A percentile compares a stretch with the other conserved stretches of the same genome.
These are phyloP conservation scores for Tridacna crocea DNA, from an alignment of 2,888 invertebrate species.

Conservation along the genomic window DNA sequence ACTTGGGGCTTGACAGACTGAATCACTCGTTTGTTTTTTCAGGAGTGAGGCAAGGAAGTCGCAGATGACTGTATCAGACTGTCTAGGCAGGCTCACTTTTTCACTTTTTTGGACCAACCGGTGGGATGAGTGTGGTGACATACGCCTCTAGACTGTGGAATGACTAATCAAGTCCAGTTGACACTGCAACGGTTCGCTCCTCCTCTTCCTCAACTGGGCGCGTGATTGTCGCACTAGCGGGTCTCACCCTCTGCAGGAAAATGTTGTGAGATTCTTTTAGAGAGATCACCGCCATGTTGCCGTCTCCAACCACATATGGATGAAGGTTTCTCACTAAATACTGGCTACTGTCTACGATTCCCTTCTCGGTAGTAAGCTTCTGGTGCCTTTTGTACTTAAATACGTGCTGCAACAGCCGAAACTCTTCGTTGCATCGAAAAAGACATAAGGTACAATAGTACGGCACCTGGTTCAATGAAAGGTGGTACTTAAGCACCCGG, in stretches of 20 bases:
- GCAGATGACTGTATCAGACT: too few species aligned
- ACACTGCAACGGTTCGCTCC: not conserved
- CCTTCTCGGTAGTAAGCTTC: not conserved
- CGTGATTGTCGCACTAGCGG: not conserved
- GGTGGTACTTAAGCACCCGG: not conserved
- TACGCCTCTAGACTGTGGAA: not conserved
- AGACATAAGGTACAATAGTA: conserved; percentile 1
- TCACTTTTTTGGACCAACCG: too few species aligned
- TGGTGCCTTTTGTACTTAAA: conserved; percentile 3
- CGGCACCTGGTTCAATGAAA: conserved; percentile 18
- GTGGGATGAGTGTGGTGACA: too few species aligned
- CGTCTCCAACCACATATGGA: not conserved
- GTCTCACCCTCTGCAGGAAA: too few species aligned
- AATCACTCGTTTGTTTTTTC: not conserved
- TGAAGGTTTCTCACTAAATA: not conserved
- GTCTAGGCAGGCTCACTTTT: too few species aligned
- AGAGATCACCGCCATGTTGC: not conserved
- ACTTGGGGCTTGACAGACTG: not conserved
- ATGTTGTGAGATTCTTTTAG: not conserved
- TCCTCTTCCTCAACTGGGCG: not conserved
- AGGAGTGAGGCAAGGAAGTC: too few species aligned
- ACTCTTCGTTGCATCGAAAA: not conserved
- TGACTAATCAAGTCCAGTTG: not conserved
- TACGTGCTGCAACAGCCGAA: not conserved
- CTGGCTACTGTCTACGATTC: conserved; percentile 1